Percentiles rank a stretch among this genome's conserved stretches.
phyloP scores from a whole-genome alignment of 2,888 invertebrate genomes.

The Aphidoletes aphidimyza region DNA sequence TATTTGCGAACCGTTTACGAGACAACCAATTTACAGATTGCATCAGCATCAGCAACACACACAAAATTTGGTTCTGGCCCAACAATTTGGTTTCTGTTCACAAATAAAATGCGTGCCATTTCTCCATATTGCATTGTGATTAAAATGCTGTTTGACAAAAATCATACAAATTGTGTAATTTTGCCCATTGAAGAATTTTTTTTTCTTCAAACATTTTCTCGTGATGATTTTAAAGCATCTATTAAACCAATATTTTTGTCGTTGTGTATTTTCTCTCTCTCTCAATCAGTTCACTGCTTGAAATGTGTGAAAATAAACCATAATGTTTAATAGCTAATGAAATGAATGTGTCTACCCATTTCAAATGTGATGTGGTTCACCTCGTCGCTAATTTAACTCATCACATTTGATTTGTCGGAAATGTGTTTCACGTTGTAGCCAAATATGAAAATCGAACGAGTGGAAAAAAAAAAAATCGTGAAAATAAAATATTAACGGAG shows the following conservation, averaged over 20 bases:
- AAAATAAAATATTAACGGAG: background rate
- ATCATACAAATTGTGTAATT: too few species aligned
- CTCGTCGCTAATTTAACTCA: slow-evolving; percentile 2
- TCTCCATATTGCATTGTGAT: too few species aligned
- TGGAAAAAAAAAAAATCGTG: background rate
- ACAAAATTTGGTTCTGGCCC: background rate
- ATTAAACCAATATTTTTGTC: background rate
- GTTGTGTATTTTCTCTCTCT: background rate
- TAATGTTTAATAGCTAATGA: background rate
- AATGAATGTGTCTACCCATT: background rate
- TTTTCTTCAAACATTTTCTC: background rate
- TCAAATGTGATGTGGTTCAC: background rate
- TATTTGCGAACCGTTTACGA: background rate
- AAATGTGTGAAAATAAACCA: slow-evolving; percentile 34
- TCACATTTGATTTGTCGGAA: background rate
- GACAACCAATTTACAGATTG: slow-evolving; percentile 3
- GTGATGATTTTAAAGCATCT: background rate
- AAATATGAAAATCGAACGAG: background rate
- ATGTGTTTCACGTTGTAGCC: background rate
- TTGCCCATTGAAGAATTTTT: too few species aligned
- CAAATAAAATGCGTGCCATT: too few species aligned
- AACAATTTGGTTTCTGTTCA: background rate
- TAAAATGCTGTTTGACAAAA: too few species aligned
- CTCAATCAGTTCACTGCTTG: background rate
- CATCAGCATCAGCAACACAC: too few species aligned